Evolutionary conservation across 2,888 invertebrate species (phyloP).

Genomic region (Argyra leucocephala): DNA sequence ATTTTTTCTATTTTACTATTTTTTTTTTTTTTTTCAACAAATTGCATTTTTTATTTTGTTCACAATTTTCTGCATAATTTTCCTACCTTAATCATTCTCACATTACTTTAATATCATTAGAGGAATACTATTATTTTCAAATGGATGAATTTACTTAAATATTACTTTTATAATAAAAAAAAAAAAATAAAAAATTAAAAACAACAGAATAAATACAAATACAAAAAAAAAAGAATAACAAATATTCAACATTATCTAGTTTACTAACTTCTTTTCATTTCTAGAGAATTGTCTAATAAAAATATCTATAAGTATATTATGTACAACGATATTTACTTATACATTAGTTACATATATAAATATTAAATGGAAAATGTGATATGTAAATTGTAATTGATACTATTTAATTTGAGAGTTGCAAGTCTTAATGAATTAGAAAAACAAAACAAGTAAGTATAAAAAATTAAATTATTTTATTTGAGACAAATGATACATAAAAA

Average conservation of each 20-base stretch:
- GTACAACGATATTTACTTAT: no score
- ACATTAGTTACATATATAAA: not conserved
- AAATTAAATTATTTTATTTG: not conserved
- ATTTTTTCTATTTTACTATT: not conserved
- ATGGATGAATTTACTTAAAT: no score
- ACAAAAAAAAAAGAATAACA: not conserved
- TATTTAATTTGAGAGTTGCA: not conserved
- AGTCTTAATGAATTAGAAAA: slow-evolving; percentile 1
- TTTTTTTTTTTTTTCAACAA: not conserved
- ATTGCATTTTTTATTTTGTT: not conserved
- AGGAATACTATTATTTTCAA: not conserved
- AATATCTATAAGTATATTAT: no score
- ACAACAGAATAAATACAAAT: no score
- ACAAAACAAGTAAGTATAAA: not conserved
- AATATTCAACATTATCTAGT: not conserved
- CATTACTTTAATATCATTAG: slow-evolving; percentile 4
- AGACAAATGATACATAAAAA: not conserved
- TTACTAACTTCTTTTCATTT: not conserved
- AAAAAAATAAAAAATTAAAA: no score
- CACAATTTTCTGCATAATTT: not conserved
- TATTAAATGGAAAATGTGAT: not conserved
- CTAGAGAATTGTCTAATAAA: not conserved
- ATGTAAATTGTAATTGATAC: slow-evolving; percentile 4
- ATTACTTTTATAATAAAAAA: no score
- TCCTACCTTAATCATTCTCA: slow-evolving; percentile 3